Evolutionary conservation across 23 tunicate genomes (phyloP).

Genomic region (Trididemnum nubilum): DNA sequence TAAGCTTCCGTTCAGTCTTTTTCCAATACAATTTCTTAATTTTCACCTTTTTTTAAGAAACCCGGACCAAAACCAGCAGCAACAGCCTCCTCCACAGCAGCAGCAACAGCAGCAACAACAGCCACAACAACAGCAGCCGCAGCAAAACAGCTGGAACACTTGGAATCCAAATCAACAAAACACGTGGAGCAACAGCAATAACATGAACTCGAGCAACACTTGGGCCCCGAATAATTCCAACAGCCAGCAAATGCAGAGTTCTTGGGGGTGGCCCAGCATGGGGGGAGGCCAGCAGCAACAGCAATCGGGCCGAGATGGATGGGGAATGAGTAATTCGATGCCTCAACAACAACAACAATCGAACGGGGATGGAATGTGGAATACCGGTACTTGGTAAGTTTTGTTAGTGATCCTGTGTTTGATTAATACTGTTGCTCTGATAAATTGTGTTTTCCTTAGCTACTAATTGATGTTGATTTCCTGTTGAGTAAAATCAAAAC

Average conservation of each 20-base stretch:
- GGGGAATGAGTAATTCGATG: constrained; percentile 48
- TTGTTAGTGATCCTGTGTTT: too few species aligned
- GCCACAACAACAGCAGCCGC: constrained; percentile 52
- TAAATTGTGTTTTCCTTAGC: too few species aligned
- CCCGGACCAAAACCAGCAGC: constrained; percentile 37
- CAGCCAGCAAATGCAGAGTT: constrained; percentile 57
- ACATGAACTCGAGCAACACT: constrained; percentile 43
- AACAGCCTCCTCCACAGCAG: constrained; percentile 52
- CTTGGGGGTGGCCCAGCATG: constrained; percentile 77
- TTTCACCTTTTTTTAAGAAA: constrained; percentile 13
- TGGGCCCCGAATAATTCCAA: constrained; percentile 54
- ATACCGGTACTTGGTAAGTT: constrained; percentile 55
- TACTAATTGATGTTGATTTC: too few species aligned
- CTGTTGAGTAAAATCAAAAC: too few species aligned
- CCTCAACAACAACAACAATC: constrained; percentile 12
- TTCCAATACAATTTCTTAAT: too few species aligned
- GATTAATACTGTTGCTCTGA: too few species aligned
- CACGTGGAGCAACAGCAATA: constrained; percentile 24
- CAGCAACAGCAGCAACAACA: constrained; percentile 43
- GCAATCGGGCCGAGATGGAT: constrained; percentile 67
- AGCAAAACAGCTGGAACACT: constrained; percentile 66
- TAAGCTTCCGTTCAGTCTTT: too few species aligned
- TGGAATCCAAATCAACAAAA: constrained; percentile 47
- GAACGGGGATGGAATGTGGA: constrained; percentile 68
- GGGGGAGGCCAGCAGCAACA: constrained; percentile 44